Evolutionary conservation across 2,888 invertebrate species (phyloP).

Genomic region (Mamestra brassicae): DNA sequence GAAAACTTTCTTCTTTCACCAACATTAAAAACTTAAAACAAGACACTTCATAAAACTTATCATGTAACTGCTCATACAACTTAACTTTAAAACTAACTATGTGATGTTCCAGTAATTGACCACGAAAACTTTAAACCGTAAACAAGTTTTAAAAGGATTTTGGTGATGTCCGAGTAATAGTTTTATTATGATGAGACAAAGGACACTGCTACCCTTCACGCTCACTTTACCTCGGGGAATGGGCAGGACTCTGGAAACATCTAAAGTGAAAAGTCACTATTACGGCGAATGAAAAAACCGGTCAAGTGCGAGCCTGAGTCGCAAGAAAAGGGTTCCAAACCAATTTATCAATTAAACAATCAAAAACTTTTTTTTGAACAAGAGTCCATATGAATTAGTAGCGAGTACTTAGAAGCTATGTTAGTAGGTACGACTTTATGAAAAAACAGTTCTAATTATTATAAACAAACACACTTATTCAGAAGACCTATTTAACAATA

Average conservation of each 20-base stretch:
- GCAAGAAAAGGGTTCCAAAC: too few species aligned
- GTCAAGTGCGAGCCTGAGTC: too few species aligned
- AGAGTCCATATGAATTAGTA: too few species aligned
- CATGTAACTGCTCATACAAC: neutral
- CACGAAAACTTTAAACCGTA: constrained; percentile 14
- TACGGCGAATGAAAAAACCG: too few species aligned
- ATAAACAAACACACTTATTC: too few species aligned
- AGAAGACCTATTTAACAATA: too few species aligned
- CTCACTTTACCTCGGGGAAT: constrained; percentile 9
- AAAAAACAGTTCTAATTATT: too few species aligned
- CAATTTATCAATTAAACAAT: too few species aligned
- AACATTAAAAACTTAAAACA: constrained; percentile 10
- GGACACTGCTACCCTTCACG: neutral
- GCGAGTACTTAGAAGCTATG: too few species aligned
- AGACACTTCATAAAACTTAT: constrained; percentile 16
- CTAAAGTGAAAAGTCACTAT: constrained; percentile 7
- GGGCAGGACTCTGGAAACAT: neutral
- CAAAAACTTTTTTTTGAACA: too few species aligned
- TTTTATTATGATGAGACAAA: constrained; percentile 26
- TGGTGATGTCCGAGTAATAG: constrained; percentile 29
- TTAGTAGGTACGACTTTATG: too few species aligned
- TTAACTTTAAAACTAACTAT: constrained; percentile 9
- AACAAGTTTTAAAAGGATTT: constrained; percentile 43
- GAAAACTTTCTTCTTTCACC: neutral
- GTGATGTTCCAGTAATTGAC: constrained; percentile 22